Evolutionary conservation across 2,888 invertebrate genomes (phyloP), one percentile per base, ranked within the genome.

Genomic region (Abscondita cerata): DNA sequence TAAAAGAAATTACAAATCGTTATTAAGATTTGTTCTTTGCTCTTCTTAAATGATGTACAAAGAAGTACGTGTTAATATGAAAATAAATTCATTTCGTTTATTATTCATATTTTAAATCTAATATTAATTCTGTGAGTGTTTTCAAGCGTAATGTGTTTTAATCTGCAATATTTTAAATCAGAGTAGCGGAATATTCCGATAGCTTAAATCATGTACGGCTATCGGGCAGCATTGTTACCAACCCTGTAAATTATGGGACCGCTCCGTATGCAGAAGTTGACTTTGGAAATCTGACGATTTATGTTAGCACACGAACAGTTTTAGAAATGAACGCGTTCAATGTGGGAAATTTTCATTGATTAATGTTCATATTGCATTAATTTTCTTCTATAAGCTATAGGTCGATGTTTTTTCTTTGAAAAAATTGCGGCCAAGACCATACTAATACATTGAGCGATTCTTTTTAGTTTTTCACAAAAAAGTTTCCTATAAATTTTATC

Each of bases 161-260:
- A 66, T 68, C 55, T 60, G 68, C 58, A 62, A 66, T 66, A 66
- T 66, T 68, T 68, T 68, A 66, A 68, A 64, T 57, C 55, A 57
- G 44, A 58, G 60, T 60, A 62, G 56, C 62, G 64, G 66, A 64
- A 66, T 68, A 66, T 65, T 68, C 65, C 48, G 66, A 68, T 66
- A 64, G 67, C 59, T 66, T 69, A 67, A 69, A 67, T 69, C 69
- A 67, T 69, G 67, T 67, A 66, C 66, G 69, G 63, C 63, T 67
- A 67, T 69, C 69, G 63, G 68, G 58, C 62, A 64, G 63, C 63
- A 68, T 68, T 68, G 66, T 68, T 68, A 68, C 64, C 64, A 58
- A 60, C 62, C 62, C 57, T 62, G 64, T 68, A 68, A 68, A 68
- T 68, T 68, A 66, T 62, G 62, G 64, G 54, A 56, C 62, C 59